phyloP scores from a whole-genome alignment of 2,113 vertebrate genomes.

The Centropus unirufus region DNA sequence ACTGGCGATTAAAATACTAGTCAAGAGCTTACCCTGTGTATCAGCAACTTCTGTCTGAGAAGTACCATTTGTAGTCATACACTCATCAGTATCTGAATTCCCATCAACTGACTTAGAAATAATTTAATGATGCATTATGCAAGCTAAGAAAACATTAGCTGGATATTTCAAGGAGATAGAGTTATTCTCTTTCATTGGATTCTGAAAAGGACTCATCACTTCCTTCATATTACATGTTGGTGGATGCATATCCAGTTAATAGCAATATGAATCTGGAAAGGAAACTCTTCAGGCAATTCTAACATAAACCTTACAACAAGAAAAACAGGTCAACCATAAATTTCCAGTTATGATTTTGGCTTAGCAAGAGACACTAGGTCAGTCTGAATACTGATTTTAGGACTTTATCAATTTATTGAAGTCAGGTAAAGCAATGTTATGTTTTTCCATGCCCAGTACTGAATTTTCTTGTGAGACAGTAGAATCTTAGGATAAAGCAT shows the following conservation, averaged over 20 bases:
- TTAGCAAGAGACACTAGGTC: background rate
- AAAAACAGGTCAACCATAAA: background rate
- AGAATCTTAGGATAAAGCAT: background rate
- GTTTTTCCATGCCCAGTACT: background rate
- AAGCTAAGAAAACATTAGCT: slow-evolving; percentile 32
- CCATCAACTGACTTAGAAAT: background rate
- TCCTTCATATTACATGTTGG: slow-evolving; percentile 8
- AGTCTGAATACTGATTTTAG: slow-evolving; percentile 5
- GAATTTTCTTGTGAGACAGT: background rate
- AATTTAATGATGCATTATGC: slow-evolving; percentile 39
- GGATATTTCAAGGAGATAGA: slow-evolving; percentile 7
- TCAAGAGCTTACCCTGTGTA: background rate
- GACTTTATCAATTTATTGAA: background rate
- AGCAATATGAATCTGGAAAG: slow-evolving; percentile 6
- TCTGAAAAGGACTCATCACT: slow-evolving; percentile 52
- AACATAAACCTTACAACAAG: background rate
- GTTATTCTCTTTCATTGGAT: slow-evolving; percentile 56
- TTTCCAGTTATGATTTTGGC: background rate
- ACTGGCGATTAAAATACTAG: background rate
- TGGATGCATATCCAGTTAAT: slow-evolving; percentile 31
- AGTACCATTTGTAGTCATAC: background rate
- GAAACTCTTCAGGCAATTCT: slow-evolving; percentile 1
- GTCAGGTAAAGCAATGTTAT: background rate
- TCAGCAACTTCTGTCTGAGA: background rate
- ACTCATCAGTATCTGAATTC: slow-evolving; percentile 24